These are phyloP conservation scores for Drosophila rhopaloa DNA, from an alignment of 1,140 invertebrate genomes.

Conservation along the genomic window DNA sequence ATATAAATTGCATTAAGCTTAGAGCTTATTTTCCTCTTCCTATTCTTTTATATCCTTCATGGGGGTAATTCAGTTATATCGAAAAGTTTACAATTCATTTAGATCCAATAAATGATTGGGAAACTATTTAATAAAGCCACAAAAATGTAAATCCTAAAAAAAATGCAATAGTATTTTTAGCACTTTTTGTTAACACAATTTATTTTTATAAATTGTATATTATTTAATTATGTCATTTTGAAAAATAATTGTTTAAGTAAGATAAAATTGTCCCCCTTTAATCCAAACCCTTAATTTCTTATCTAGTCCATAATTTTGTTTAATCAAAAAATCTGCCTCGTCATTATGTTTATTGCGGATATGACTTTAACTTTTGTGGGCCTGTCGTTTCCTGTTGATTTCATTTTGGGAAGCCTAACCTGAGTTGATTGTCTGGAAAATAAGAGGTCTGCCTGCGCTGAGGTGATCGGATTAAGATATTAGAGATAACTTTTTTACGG, in stretches of 20 bases:
- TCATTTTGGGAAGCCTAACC: constrained; percentile 57
- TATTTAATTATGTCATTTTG: no score
- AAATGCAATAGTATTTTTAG: no score
- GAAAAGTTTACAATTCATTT: constrained; percentile 21
- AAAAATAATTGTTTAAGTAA: no score
- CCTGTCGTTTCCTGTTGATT: constrained; percentile 60
- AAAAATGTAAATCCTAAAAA: no score
- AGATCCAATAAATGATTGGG: neutral
- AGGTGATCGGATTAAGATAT: constrained; percentile 56
- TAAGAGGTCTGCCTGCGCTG: constrained; percentile 30
- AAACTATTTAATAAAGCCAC: no score
- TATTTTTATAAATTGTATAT: no score
- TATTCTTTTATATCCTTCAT: constrained; percentile 2
- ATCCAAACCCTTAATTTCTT: neutral
- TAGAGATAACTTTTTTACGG: constrained; percentile 68
- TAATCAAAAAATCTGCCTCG: constrained; percentile 14
- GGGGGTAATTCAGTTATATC: constrained; percentile 15
- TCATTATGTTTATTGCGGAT: constrained; percentile 59
- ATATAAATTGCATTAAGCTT: constrained; percentile 73
- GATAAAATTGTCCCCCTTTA: no score
- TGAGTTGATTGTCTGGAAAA: constrained; percentile 74
- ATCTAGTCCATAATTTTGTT: neutral
- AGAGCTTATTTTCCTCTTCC: constrained; percentile 52
- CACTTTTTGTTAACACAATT: no score
- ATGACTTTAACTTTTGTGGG: constrained; percentile 65